Evolutionary conservation across 1,140 invertebrate species (phyloP), one percentile per base, ranked within the genome.

Genomic region (Cydia splendana): DNA sequence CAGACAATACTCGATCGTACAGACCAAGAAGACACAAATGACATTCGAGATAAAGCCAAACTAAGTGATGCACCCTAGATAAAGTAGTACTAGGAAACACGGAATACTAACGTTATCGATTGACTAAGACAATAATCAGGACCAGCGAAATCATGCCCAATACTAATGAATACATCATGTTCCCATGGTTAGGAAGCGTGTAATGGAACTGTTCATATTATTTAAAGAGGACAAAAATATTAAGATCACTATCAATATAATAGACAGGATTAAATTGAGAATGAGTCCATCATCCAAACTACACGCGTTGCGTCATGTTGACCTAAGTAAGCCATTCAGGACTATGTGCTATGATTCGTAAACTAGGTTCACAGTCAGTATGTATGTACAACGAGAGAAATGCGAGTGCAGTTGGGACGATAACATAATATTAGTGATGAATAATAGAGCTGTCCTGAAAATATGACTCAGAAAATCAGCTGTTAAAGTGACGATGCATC

Each of bases 401-500:
- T 74, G 79, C 77, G 77, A 71, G 84, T 88, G 87, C 87, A 90
- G 89, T 91, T 92, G 92, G 86, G 85, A 90, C 84, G 87, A 90
- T 88, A 80, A 84, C 75, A 86, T 79, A 79, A 84, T 87, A 93
- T 93, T 93, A 92, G 90, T 93, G 84, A 90, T 92, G 90, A 91
- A 93, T 93, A 93, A 93, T 93, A 93, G 91, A 92, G 91, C 91
- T 92, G 91, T 93, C 91, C 88, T 88, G 87, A 87, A 88, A 88
- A 89, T 87, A 88, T 89, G 90, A 92, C 86, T 89, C 91, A 90
- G 91, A 90, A 93, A 87, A 90, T 93, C 91, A 92, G 91, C 91
- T 93, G 91, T 93, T 93, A 93, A 87, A 91, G 89, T 93, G 91
- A 93, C 91, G 91, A 93, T 93, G 91, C 91, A 93, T 90, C 91